These are phyloP conservation scores for Caenorhabditis sp. DNA, from an alignment of 2,888 invertebrate genomes.

Conservation along the genomic window DNA sequence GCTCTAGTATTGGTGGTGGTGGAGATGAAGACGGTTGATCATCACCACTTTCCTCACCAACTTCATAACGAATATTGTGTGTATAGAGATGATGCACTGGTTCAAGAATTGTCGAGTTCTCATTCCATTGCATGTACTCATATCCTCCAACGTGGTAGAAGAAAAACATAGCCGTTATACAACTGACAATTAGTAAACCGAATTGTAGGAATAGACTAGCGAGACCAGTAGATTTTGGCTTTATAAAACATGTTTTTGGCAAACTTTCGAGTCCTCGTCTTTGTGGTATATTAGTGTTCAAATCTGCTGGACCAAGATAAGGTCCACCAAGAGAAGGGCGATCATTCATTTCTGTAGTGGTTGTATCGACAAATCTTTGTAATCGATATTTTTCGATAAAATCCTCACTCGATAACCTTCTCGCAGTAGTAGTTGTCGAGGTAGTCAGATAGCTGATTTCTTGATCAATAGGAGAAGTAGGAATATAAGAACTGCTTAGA, in stretches of 20 bases:
- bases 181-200: constrained; percentile 42
- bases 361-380: neutral
- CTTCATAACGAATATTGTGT: neutral
- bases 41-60: neutral
- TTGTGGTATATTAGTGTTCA: neutral
- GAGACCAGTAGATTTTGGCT: constrained; percentile 48
- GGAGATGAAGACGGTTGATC: neutral
- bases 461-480: constrained; percentile 6
- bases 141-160: constrained; percentile 62
- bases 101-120: constrained; percentile 52
- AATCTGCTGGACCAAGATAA: neutral
- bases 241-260: constrained; percentile 41
- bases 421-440: neutral
- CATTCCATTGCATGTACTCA: constrained; percentile 55
- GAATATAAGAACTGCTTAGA: constrained; percentile 2
- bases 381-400: constrained; percentile 7
- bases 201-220: constrained; percentile 53
- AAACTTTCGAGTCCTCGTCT: constrained; percentile 6
- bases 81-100: constrained; percentile 35
- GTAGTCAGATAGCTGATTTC: neutral
- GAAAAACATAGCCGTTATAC: constrained; percentile 44
- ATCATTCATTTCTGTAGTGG: too few species aligned
- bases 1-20: neutral
- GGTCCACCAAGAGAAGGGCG: neutral
- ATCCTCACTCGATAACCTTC: neutral